Evolutionary conservation across 2,888 invertebrate species (phyloP), one percentile per base, ranked within the genome.

Genomic region (Mesodorylaimus sp.): DNA sequence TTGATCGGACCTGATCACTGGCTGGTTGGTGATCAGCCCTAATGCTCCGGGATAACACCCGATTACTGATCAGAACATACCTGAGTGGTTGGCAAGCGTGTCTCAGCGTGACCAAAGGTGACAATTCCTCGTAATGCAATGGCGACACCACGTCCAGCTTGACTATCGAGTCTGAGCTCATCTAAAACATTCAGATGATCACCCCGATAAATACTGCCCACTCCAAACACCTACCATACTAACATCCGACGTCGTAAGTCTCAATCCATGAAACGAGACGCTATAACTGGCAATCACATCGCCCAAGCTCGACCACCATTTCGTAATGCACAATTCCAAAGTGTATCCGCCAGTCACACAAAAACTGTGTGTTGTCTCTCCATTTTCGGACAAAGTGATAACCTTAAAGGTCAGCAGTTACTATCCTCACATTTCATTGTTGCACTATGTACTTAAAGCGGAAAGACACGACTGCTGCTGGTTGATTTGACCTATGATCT

Each of bases 261-360:
- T 74, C 48, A 87, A 74, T 1, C 89, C 88, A 68, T 79, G 79
- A 70, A 93, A 86, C 61, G 79, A 77, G 42, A 93, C 68, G 37
- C 73, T 75, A 68, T 85, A 86, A 65, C 79, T 77, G 24, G 87
- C 66, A 39, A 68, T 69, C 49, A 81, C 75, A 41, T 81, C 81
- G 27, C 86, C 87, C 48, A 83, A 73, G 72, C 81, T 86, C 10
- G 88, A 83, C 91, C 91, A 93, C 75, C 86, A 89, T 69, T 89
- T 89, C 7, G 87, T 87, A 53, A 93, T 75, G 51, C 81, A 85
- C 39, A 93, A 71, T 71, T 95, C 93, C 52, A 93, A 68, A 23
- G 85, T 80, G 25, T 79, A 72, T 52, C 80, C 80, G 50, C 80
- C 79, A 78, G 80, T 63, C 24, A 65, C 58, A 25, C 47, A 37